Conservation (phyloP, 2,113 vertebrate species). For the Gymnocephalus cernua region DNA sequence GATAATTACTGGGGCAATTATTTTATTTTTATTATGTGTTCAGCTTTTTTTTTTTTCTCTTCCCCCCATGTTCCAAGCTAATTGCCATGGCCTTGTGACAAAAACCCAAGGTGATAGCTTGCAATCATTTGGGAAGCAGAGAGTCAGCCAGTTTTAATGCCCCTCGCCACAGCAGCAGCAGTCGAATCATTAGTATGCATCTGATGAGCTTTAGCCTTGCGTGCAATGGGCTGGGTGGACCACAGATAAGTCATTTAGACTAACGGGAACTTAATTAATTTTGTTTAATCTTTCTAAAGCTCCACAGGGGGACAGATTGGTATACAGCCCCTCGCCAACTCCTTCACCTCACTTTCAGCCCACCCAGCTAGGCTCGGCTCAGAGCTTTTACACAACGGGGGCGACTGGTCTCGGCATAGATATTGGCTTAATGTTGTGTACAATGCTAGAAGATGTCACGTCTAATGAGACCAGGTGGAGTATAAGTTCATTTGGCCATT, state of each 20-base stretch:
- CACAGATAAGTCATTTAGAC: constrained; percentile 80
- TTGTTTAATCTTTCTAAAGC: constrained; percentile 79
- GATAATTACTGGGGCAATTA: constrained; percentile 85
- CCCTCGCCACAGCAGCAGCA: constrained; percentile 30
- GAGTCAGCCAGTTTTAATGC: constrained; percentile 68
- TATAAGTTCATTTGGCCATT: constrained; percentile 57
- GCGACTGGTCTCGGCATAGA: constrained; percentile 43
- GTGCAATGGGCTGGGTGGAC: constrained; percentile 66
- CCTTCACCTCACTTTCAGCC: constrained; percentile 54
- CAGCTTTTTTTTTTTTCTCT: constrained; percentile 13
- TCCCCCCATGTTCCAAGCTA: constrained; percentile 63
- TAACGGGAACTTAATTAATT: constrained; percentile 82
- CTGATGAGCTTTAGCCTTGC: constrained; percentile 70
- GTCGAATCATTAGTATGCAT: constrained; percentile 75
- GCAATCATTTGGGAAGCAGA: constrained; percentile 64
- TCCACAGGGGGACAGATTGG: constrained; percentile 61
- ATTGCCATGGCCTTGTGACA: constrained; percentile 83
- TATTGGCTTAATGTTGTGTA: constrained; percentile 73
- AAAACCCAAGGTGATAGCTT: constrained; percentile 80
- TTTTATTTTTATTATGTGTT: constrained; percentile 78
- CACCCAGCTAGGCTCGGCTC: constrained; percentile 50
- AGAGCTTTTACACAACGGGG: constrained; percentile 39
- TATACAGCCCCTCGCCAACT: constrained; percentile 59
- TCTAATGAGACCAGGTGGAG: constrained; percentile 70
- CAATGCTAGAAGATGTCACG: constrained; percentile 53